phyloP scores from a whole-genome alignment of 2,888 invertebrate genomes.

The Cephus rjabovi region DNA sequence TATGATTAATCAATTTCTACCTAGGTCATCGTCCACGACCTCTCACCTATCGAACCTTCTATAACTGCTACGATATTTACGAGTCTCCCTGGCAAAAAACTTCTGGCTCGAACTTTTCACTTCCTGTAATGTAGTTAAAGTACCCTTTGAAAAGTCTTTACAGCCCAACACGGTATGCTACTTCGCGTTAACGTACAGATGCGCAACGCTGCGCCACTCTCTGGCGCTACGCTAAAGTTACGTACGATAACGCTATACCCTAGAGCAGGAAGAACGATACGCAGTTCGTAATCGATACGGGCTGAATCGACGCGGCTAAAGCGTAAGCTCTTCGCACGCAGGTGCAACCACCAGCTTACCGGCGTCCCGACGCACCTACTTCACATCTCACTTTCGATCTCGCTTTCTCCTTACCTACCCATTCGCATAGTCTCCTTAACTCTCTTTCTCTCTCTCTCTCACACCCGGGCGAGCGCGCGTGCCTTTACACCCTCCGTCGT shows the following conservation, averaged over 20 bases:
- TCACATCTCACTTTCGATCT: conserved; percentile 14
- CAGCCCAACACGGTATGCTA: not conserved
- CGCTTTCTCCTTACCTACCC: not conserved
- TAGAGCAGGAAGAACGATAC: not conserved
- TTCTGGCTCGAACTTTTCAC: not conserved
- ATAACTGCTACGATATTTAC: not conserved
- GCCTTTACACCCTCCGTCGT: not conserved
- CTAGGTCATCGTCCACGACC: not conserved
- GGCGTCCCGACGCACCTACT: not conserved
- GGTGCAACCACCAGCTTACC: not conserved
- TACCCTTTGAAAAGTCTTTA: not conserved
- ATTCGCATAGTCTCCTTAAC: not conserved
- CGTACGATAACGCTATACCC: not conserved
- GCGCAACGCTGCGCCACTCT: not conserved
- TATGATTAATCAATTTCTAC: not conserved
- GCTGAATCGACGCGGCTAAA: not conserved
- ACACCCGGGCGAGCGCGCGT: not conserved
- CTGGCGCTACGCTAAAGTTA: not conserved
- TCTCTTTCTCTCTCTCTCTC: not conserved
- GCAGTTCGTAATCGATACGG: not conserved
- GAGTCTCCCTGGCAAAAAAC: not conserved
- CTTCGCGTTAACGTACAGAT: not conserved
- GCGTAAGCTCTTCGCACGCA: not conserved
- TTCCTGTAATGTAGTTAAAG: not conserved
- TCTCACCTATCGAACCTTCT: not conserved